Percentiles rank a stretch among this genome's conserved stretches.
Conservation (phyloP, 2,113 vertebrate genomes). For the Myrmecophaga tridactyla region DNA sequence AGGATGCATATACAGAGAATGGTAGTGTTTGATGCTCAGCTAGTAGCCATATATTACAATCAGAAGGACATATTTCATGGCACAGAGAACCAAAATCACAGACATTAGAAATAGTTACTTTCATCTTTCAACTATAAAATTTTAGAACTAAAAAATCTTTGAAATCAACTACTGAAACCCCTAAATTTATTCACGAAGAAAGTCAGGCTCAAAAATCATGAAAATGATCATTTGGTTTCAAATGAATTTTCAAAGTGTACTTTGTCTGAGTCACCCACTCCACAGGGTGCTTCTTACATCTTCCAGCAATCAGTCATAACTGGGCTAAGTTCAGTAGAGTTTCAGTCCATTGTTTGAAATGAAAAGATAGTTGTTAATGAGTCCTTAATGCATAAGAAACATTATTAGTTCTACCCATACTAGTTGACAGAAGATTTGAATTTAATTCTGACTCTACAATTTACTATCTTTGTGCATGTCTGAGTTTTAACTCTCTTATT, state of each 20-base stretch:
- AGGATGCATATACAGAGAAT: neutral
- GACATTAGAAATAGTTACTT: neutral
- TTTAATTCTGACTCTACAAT: neutral
- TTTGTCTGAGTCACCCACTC: neutral
- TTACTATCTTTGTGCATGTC: neutral
- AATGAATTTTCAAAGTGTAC: neutral
- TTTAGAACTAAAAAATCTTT: neutral
- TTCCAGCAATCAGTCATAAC: neutral
- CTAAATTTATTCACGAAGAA: neutral
- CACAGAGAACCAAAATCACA: neutral
- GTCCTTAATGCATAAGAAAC: conserved; percentile 16
- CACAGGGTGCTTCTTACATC: neutral
- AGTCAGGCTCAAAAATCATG: neutral
- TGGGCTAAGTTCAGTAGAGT: neutral
- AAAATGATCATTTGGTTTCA: neutral
- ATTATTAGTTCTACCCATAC: neutral
- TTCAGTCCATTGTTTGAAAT: neutral
- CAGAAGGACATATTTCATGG: neutral
- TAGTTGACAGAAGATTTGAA: neutral
- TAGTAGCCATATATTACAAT: neutral
- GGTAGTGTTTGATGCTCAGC: neutral
- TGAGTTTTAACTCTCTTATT: neutral
- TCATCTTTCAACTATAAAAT: neutral
- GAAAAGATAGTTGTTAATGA: neutral
- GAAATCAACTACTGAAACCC: neutral